Conservation (phyloP, 2,888 invertebrate species). For the Rhopalosiphum nymphaeae region DNA sequence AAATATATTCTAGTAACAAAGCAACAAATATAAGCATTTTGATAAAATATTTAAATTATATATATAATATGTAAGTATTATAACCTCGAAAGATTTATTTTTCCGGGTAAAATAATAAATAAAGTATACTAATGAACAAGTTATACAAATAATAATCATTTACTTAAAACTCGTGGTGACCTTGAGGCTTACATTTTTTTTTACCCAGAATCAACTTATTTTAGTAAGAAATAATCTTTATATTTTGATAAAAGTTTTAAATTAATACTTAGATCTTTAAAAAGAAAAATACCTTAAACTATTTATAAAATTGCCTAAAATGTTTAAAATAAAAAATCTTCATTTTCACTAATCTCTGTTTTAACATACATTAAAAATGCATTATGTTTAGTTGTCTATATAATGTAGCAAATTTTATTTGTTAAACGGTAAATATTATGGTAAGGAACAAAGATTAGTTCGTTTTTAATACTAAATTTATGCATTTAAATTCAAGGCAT, state of each 20-base stretch:
- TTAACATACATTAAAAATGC: background rate
- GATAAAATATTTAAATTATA: background rate
- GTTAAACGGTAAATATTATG: background rate
- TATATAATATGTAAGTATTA: background rate
- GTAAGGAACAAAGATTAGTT: background rate
- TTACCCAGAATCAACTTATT: background rate
- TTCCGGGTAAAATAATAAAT: constrained; percentile 15
- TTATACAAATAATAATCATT: background rate
- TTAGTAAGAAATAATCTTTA: background rate
- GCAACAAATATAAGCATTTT: background rate
- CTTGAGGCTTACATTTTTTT: background rate
- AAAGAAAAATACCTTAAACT: background rate
- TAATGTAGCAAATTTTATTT: background rate
- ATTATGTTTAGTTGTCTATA: background rate
- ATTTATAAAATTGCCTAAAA: background rate
- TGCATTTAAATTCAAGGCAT: constrained; percentile 33
- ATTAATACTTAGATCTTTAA: background rate
- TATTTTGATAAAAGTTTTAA: background rate
- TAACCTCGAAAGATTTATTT: constrained; percentile 3
- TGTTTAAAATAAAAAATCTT: background rate
- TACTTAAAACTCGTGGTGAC: background rate
- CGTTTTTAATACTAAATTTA: background rate
- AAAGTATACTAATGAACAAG: background rate
- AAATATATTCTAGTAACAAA: background rate
- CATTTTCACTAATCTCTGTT: background rate